Base-by-base conservation (phyloP, 2,888 invertebrate species). In the Drosophila atroscutellata region DNA sequence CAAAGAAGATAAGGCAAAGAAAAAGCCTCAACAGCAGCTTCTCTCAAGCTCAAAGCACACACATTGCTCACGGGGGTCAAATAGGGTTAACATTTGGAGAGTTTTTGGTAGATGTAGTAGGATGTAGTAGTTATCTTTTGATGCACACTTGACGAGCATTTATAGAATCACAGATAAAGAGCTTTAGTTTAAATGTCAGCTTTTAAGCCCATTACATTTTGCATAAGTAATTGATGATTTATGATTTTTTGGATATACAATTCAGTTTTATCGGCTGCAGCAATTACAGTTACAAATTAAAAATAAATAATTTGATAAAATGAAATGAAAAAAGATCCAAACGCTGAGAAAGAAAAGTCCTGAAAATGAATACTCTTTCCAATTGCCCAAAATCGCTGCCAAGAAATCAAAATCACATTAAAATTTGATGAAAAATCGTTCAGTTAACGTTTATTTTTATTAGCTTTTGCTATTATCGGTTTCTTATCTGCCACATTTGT, bases 21-120 rank as follows among this genome's bases (percentile, higher is more conserved):
- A 57, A 75, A 60, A 60, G 75, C 75, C 59, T 68, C 63, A 74
- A 52, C 74, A 30, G 69, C 74, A 75, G 75, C 59, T 51, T 64
- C 73, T 67, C 42, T 45, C 45, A 62, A 60, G 58, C 55, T 58
- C 30, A 52, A 34, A 42, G 42, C 52, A 52, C 64, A 61, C 37
- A 50, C 49, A 45, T 15, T 45, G 24, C 45, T 24, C 15, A 45
- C 45, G 59, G 32, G 55, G 37, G 47, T 60, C 30, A 49, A 30
- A 32, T 36, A 54, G 66, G 66, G 55, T 61, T 61, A 49, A 67
- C 37, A 55, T 9, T 49, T 61, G 60, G 9, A 32, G 26, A 60
- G 32, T 45, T 36, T 61, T 4, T 30, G 20, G 6, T 49, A 30
- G 28, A 8, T 28, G 28, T 28, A 28, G 28, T 20, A 26, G 28